These are phyloP conservation scores for Nicator chloris DNA, from an alignment of 2,113 vertebrate genomes.

Conservation along the genomic window DNA sequence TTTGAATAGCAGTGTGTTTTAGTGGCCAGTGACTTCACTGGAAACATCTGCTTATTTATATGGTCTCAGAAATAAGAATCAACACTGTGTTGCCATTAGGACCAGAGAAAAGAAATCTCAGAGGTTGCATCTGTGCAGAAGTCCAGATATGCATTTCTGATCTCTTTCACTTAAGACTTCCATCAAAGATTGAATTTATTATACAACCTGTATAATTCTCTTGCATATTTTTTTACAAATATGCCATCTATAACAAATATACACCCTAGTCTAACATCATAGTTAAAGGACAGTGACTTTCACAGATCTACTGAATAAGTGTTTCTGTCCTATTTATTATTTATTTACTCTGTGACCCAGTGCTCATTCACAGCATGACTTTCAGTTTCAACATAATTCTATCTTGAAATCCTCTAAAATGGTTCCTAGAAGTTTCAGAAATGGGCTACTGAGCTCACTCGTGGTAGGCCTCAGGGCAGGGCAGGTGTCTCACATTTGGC, in stretches of 20 bases:
- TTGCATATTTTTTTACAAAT: not conserved
- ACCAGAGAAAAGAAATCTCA: not conserved
- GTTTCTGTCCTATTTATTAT: not conserved
- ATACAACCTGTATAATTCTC: not conserved
- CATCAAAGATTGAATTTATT: not conserved
- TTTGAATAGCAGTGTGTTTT: not conserved
- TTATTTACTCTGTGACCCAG: not conserved
- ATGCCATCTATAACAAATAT: not conserved
- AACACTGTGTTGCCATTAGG: not conserved
- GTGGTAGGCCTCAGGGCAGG: not conserved
- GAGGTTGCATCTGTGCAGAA: not conserved
- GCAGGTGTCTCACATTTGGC: not conserved
- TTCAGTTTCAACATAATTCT: not conserved
- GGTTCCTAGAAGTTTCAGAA: not conserved
- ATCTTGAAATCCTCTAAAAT: not conserved
- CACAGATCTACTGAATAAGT: not conserved
- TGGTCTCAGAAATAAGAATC: not conserved
- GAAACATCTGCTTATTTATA: not conserved
- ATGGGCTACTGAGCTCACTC: not conserved
- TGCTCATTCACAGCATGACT: not conserved
- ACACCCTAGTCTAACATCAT: not conserved
- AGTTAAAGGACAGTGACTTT: not conserved
- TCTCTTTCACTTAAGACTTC: not conserved
- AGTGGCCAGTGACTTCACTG: not conserved
- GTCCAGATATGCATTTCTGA: not conserved